Percentiles rank a stretch among this genome's conserved stretches.
Evolutionary conservation across 2,113 vertebrate genomes (phyloP).

Genomic region (Bufo gargarizans): DNA sequence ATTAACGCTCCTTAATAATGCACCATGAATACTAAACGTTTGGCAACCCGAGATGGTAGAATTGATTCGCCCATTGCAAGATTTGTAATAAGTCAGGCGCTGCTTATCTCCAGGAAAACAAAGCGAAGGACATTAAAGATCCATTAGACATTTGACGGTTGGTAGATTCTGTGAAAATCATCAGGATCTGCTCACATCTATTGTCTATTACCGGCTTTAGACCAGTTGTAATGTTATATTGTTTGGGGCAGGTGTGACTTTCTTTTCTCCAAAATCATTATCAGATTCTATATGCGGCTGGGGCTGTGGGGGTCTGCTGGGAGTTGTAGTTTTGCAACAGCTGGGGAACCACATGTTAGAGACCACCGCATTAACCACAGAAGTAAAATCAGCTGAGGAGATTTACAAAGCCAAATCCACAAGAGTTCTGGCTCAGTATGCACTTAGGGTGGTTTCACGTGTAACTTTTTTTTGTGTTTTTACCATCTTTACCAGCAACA

Average conservation of each 20-base stretch:
- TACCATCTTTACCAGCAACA: no score
- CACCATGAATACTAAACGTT: not conserved
- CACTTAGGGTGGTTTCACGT: no score
- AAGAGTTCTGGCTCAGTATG: no score
- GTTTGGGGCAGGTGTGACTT: not conserved
- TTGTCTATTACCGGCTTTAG: not conserved
- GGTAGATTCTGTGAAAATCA: not conserved
- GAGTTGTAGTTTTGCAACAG: not conserved
- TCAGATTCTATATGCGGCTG: not conserved
- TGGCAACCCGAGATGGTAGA: not conserved
- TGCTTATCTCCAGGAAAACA: not conserved
- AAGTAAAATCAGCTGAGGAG: not conserved
- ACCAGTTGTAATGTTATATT: not conserved
- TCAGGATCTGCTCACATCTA: not conserved
- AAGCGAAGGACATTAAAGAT: not conserved
- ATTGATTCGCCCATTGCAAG: not conserved
- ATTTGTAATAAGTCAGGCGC: conserved; percentile 9
- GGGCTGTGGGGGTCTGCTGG: not conserved
- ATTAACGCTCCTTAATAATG: not conserved
- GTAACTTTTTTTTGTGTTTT: no score
- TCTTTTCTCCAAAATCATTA: not conserved
- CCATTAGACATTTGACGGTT: conserved; percentile 3
- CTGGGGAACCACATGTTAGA: not conserved
- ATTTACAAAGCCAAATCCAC: no score
- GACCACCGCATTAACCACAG: not conserved